These are phyloP conservation scores for Zaprionus camerounensis DNA, from an alignment of 1,140 invertebrate genomes.

Conservation along the genomic window DNA sequence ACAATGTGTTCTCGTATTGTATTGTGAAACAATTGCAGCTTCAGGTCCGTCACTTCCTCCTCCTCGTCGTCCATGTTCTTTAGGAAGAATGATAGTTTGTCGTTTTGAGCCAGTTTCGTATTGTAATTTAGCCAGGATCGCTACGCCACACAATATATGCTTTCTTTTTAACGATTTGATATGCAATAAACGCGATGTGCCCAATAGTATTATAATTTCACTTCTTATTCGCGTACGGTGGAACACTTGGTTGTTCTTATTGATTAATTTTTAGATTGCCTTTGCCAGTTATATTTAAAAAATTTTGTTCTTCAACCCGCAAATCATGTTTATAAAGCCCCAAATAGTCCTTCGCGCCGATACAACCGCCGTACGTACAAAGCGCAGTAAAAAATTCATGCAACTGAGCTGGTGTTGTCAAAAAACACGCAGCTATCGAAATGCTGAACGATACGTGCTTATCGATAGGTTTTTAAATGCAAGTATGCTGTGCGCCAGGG, in stretches of 20 bases:
- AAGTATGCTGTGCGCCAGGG: neutral
- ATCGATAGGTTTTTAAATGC: conserved; percentile 15
- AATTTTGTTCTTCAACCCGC: conserved; percentile 19
- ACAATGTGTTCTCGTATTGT: conserved; percentile 96
- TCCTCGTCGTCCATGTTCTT: conserved; percentile 84
- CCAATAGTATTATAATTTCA: conserved; percentile 44
- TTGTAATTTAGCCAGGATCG: conserved; percentile 23
- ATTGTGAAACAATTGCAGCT: conserved; percentile 95
- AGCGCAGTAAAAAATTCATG: conserved; percentile 34
- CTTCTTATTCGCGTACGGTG: conserved; percentile 32
- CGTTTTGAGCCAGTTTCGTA: conserved; percentile 69
- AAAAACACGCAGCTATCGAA: conserved; percentile 39
- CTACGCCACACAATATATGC: neutral
- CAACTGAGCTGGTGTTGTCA: conserved; percentile 46
- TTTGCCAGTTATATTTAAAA: conserved; percentile 16
- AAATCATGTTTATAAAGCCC: conserved; percentile 13
- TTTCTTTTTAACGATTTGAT: conserved; percentile 3
- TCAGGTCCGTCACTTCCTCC: conserved; percentile 90
- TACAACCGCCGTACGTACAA: conserved; percentile 13
- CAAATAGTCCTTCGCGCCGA: conserved; percentile 15
- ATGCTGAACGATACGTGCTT: neutral
- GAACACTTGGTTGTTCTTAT: conserved; percentile 19
- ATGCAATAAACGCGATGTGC: conserved; percentile 12
- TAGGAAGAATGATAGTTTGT: conserved; percentile 62
- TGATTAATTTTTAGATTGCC: conserved; percentile 12